Conservation (phyloP, 2,797 vertebrate genomes). For the Danio aesculapii region DNA sequence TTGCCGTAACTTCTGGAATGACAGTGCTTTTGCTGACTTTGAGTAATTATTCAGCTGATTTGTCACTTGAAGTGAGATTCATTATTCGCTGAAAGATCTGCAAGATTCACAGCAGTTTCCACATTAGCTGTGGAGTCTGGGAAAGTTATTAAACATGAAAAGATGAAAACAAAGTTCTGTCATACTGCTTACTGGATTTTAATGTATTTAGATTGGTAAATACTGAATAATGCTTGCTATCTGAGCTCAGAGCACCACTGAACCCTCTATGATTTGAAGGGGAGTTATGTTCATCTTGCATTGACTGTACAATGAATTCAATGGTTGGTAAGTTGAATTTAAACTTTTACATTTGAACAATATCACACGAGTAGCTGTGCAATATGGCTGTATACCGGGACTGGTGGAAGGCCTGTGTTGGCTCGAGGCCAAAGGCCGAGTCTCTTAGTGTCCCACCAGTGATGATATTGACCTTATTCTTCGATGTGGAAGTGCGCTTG, state of each 20-base stretch:
- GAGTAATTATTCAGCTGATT: not conserved
- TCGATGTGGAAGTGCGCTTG: too few relatives aligned
- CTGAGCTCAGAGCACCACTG: too few relatives aligned
- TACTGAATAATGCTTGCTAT: not conserved
- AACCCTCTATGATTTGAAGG: not conserved
- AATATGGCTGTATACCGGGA: too few relatives aligned
- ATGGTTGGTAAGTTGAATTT: too few relatives aligned
- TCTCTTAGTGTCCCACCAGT: too few relatives aligned
- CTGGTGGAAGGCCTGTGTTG: too few relatives aligned
- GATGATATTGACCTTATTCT: too few relatives aligned
- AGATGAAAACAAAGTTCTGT: not conserved
- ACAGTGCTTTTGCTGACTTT: not conserved
- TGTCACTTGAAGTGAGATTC: slow-evolving; percentile 8
- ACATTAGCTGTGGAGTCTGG: not conserved
- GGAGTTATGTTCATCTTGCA: not conserved
- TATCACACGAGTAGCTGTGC: too few relatives aligned
- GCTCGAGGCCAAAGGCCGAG: too few relatives aligned
- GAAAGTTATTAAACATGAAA: not conserved
- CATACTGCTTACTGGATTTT: not conserved
- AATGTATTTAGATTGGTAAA: not conserved
- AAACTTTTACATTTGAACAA: not conserved
- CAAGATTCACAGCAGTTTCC: not conserved
- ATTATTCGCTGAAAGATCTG: not conserved
- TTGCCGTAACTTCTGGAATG: slow-evolving; percentile 7
- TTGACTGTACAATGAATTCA: not conserved